Evolutionary conservation across 2,113 vertebrate genomes (phyloP).

Genomic region (Sphaerodactylus townsendi): DNA sequence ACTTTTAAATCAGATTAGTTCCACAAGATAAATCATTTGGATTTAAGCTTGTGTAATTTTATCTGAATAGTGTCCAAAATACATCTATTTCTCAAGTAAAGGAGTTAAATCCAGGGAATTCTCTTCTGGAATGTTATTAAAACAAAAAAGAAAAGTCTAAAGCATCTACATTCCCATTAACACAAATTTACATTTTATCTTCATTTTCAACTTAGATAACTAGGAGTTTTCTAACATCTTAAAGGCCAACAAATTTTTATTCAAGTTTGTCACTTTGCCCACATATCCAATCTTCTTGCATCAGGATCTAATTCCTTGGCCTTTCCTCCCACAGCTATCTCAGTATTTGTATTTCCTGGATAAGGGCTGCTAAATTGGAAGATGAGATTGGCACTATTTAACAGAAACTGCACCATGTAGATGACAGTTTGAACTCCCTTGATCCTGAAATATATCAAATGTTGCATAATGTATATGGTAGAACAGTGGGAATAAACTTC

Average conservation of each 20-base stretch:
- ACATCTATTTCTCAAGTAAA: neutral
- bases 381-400: conserved; percentile 59
- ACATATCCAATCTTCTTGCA: neutral
- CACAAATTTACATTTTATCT: neutral
- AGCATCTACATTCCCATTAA: fast-evolving
- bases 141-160: neutral
- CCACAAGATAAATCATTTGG: neutral
- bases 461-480: neutral
- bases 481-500: neutral
- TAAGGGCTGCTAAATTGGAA: conserved; percentile 1
- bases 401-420: neutral
- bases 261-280: neutral
- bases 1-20: neutral
- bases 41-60: neutral
- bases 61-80: neutral
- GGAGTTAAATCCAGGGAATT: too few species aligned
- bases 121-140: neutral
- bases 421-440: neutral
- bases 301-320: too few species aligned
- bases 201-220: neutral
- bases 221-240: neutral
- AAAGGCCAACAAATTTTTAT: neutral
- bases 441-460: neutral
- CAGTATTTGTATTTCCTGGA: conserved; percentile 1
- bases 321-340: neutral